A percentile compares a stretch with the other conserved stretches of the same genome.
Evolutionary conservation across 2,113 vertebrate species (phyloP).

Genomic region (Chamaetylas fuelleborni): DNA sequence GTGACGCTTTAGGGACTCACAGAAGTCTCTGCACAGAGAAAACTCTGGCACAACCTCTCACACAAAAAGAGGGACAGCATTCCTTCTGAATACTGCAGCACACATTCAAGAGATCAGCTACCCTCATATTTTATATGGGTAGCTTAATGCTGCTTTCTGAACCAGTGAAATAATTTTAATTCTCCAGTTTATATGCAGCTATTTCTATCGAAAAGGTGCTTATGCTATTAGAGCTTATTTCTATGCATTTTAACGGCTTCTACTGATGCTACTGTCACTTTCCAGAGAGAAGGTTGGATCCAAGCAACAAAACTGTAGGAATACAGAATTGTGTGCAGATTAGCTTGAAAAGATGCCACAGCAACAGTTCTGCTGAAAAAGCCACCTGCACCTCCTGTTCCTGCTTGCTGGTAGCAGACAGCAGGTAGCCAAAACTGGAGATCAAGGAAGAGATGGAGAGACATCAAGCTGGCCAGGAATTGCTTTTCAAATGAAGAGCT

Average conservation of each 20-base stretch:
- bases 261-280: neutral
- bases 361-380: conserved; percentile 9
- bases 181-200: neutral
- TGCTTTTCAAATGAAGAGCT: neutral
- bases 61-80: neutral
- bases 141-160: neutral
- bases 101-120: neutral
- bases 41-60: neutral
- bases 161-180: neutral
- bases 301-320: neutral
- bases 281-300: neutral
- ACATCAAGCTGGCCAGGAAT: neutral
- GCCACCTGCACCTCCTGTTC: neutral
- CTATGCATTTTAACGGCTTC: neutral
- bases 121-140: neutral
- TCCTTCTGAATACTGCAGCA: neutral
- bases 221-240: neutral
- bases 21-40: neutral
- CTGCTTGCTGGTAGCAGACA: neutral
- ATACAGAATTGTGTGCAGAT: neutral
- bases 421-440: neutral
- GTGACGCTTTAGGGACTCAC: neutral
- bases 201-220: neutral
- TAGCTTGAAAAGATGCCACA: conserved; percentile 11
- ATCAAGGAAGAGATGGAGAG: neutral